Conservation (phyloP, 1,140 invertebrate species). For the Neodiprion pinetum region DNA sequence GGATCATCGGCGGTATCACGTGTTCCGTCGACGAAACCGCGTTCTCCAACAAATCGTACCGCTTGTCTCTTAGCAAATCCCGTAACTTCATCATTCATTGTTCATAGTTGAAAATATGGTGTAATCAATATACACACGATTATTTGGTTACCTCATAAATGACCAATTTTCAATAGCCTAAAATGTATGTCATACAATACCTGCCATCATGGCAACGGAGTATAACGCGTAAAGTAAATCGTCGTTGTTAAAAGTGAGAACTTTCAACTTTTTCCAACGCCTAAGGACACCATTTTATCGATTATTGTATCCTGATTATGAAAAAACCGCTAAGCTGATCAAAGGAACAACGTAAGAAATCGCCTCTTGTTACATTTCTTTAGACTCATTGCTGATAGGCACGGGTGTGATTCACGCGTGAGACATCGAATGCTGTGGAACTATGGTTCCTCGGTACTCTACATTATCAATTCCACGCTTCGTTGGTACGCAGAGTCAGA, state of each 20-base stretch:
- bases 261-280: constrained; percentile 37
- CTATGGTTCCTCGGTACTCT: no score
- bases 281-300: constrained; percentile 31
- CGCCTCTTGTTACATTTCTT: constrained; percentile 45
- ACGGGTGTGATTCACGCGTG: no score
- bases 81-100: constrained; percentile 38
- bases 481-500: no score
- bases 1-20: constrained; percentile 56
- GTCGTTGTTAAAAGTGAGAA: constrained; percentile 21
- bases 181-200: constrained; percentile 13
- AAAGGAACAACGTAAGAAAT: constrained; percentile 57
- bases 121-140: no score
- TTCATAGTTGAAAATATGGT: constrained; percentile 42
- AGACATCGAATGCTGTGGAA: no score
- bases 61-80: constrained; percentile 52
- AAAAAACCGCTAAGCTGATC: constrained; percentile 53
- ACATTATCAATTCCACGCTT: no score
- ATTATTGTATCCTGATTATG: constrained; percentile 38
- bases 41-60: constrained; percentile 50
- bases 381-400: no score
- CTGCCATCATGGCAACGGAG: constrained; percentile 33
- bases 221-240: constrained; percentile 28
- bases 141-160: no score
- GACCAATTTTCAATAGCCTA: no score
- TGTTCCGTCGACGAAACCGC: constrained; percentile 67